Conservation (phyloP, 2,888 invertebrate genomes). For the Ectobius pallidus region DNA sequence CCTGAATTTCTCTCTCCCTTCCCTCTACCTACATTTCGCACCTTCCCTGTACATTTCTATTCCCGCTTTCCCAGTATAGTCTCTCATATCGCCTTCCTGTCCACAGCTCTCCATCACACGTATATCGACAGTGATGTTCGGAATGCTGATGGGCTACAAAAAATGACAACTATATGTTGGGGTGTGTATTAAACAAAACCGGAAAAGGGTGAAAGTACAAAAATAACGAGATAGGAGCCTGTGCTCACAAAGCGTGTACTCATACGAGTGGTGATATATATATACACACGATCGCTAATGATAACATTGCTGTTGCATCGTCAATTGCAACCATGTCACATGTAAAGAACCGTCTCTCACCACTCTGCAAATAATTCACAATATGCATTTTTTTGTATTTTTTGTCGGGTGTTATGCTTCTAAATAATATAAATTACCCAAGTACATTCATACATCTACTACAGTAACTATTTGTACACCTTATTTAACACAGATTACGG, state of each 20-base stretch:
- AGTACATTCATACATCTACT: too few relatives aligned
- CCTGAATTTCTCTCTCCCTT: too few relatives aligned
- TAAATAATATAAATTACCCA: too few relatives aligned
- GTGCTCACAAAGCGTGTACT: background rate
- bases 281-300: background rate
- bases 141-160: constrained; percentile 2
- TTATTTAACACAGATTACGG: too few relatives aligned
- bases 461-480: too few relatives aligned
- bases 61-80: too few relatives aligned
- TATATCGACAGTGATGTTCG: constrained; percentile 3
- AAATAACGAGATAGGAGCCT: background rate
- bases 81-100: too few relatives aligned
- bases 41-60: too few relatives aligned
- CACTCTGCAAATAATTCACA: background rate
- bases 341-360: background rate
- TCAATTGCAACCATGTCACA: background rate
- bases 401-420: background rate
- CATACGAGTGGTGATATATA: background rate
- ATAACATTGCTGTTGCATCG: background rate
- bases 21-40: too few relatives aligned
- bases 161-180: constrained; percentile 10
- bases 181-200: background rate
- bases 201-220: background rate
- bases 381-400: background rate
- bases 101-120: too few relatives aligned